phyloP scores from a whole-genome alignment of 30 jellyfish, hydroid and myxozoan species.

The Nemopilema nomurai region DNA sequence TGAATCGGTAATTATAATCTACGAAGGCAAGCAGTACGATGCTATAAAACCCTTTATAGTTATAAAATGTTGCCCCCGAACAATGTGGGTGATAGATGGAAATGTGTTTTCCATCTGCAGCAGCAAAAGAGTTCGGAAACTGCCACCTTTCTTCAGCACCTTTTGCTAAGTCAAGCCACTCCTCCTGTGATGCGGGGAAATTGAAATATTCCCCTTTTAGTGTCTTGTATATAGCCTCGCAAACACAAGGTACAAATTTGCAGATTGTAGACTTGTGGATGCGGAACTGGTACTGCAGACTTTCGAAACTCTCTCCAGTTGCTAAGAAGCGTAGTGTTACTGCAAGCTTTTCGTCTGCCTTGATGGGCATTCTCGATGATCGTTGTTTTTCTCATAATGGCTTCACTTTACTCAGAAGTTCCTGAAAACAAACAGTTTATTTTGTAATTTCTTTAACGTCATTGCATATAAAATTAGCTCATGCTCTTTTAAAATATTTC shows the following conservation, averaged over 20 bases:
- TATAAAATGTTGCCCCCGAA: conserved; percentile 25
- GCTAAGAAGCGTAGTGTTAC: conserved; percentile 52
- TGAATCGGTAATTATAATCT: conserved; percentile 14
- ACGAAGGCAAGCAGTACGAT: conserved; percentile 9
- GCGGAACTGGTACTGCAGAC: conserved; percentile 40
- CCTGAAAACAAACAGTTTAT: conserved; percentile 21
- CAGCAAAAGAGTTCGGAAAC: conserved; percentile 38
- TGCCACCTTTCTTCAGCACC: conserved; percentile 38
- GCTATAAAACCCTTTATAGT: conserved; percentile 42
- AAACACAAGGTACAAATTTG: conserved; percentile 14
- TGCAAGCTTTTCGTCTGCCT: conserved; percentile 49
- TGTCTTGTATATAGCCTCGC: conserved; percentile 9
- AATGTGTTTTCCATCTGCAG: conserved; percentile 57
- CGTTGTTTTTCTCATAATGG: conserved; percentile 24
- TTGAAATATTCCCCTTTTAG: not conserved
- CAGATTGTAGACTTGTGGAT: conserved; percentile 17
- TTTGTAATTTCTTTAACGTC: not conserved
- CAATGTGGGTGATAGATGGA: conserved; percentile 14
- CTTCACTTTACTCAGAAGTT: conserved; percentile 17
- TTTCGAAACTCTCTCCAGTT: conserved; percentile 21
- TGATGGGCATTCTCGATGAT: conserved; percentile 27
- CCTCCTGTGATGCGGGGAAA: conserved; percentile 29
- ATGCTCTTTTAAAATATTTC: not conserved
- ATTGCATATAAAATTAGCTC: not conserved
- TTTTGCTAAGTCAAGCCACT: conserved; percentile 17